phyloP scores from a whole-genome alignment of 2,888 invertebrate species.

The Drosophila fulvimacula region DNA sequence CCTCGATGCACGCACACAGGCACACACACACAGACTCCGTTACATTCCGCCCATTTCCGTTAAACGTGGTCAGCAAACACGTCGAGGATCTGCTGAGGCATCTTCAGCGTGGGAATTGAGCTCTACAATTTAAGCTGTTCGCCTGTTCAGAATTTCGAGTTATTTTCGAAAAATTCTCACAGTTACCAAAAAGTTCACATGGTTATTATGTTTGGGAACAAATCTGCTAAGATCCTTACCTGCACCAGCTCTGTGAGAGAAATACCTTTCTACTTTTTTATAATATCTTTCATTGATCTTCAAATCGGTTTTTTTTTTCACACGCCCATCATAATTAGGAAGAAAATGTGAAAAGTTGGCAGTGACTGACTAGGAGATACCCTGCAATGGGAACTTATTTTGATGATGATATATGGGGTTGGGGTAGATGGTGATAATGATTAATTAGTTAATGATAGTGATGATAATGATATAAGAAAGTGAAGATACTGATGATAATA shows the following conservation, averaged over 20 bases:
- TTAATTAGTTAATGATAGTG: background rate
- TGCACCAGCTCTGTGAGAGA: slow-evolving; percentile 48
- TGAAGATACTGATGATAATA: no score
- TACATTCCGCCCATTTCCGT: slow-evolving; percentile 43
- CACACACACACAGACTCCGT: background rate
- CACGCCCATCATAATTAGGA: slow-evolving; percentile 14
- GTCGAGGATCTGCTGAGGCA: slow-evolving; percentile 18
- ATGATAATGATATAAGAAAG: background rate
- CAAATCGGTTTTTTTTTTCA: slow-evolving; percentile 51
- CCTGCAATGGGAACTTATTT: background rate
- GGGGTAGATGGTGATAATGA: background rate
- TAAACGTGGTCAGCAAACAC: slow-evolving; percentile 32
- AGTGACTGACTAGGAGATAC: background rate
- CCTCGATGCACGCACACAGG: background rate
- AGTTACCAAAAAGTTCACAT: slow-evolving; percentile 44
- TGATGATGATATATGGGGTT: background rate
- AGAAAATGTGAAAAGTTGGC: background rate
- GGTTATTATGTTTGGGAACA: background rate
- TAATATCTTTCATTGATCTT: slow-evolving; percentile 38
- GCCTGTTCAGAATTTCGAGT: slow-evolving; percentile 54
- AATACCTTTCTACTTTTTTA: slow-evolving; percentile 34
- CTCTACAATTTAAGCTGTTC: slow-evolving; percentile 45
- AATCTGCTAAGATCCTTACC: slow-evolving; percentile 42
- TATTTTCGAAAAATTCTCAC: slow-evolving; percentile 58
- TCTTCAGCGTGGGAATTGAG: slow-evolving; percentile 39